Conservation (phyloP, 1,140 invertebrate species). For the Campoletis sonorensis region DNA sequence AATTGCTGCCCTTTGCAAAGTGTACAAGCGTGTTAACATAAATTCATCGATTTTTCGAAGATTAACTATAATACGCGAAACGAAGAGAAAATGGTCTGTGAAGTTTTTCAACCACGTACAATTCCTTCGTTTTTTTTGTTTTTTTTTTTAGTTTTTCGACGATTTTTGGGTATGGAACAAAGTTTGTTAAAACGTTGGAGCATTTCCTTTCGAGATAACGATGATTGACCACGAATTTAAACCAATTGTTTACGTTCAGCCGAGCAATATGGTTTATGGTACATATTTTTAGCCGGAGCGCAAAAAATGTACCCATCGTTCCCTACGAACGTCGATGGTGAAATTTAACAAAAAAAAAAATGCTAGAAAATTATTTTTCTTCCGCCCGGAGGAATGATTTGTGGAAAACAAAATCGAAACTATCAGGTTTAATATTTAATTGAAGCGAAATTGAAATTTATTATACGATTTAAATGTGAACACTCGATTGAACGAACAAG, state of each 20-base stretch:
- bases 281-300: too few relatives aligned
- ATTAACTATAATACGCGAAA: conserved; percentile 9
- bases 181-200: conserved; percentile 60
- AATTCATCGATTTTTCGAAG: background rate
- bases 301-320: too few relatives aligned
- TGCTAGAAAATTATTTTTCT: background rate
- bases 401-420: too few relatives aligned
- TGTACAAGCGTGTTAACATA: conserved; percentile 19
- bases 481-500: too few relatives aligned
- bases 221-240: conserved; percentile 23
- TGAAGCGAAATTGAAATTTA: too few relatives aligned
- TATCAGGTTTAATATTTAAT: too few relatives aligned
- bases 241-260: too few relatives aligned
- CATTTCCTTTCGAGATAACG: conserved; percentile 49
- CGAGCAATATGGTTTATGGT: too few relatives aligned
- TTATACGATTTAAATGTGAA: too few relatives aligned
- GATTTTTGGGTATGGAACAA: conserved; percentile 62
- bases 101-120: background rate
- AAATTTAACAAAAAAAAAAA: background rate
- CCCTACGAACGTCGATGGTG: background rate
- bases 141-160: conserved; percentile 4
- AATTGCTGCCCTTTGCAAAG: conserved; percentile 46
- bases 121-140: background rate
- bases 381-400: too few relatives aligned
- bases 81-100: conserved; percentile 15